Percentiles rank a stretch among this genome's conserved stretches.
phyloP scores from a whole-genome alignment of 2,797 vertebrate species.

The Odontamblyopus rebecca region DNA sequence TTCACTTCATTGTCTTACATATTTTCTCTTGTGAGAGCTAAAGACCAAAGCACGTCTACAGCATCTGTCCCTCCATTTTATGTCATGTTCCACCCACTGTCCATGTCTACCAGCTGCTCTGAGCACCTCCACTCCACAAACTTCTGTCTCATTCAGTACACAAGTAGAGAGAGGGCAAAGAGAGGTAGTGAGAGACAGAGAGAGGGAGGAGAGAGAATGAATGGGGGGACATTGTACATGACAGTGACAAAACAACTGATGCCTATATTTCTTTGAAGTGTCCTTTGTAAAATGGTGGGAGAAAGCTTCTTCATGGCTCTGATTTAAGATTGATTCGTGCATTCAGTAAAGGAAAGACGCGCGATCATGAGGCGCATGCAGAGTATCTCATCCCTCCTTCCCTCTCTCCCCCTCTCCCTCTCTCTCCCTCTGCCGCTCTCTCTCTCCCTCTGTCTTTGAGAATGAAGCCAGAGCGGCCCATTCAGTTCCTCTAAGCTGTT shows the following conservation, averaged over 20 bases:
- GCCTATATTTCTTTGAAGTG: constrained; percentile 88
- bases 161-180: constrained; percentile 69
- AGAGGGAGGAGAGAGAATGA: constrained; percentile 74
- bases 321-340: constrained; percentile 91
- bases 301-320: constrained; percentile 85
- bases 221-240: constrained; percentile 79
- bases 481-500: constrained; percentile 72
- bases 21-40: neutral
- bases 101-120: constrained; percentile 59
- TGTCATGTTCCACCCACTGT: constrained; percentile 35
- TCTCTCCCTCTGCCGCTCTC: constrained; percentile 50
- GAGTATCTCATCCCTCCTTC: constrained; percentile 72
- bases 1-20: too few relatives aligned
- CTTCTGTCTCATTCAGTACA: constrained; percentile 83
- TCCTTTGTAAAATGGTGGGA: constrained; percentile 85
- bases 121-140: constrained; percentile 45
- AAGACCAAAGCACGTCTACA: constrained; percentile 1
- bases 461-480: constrained; percentile 66
- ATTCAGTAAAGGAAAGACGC: constrained; percentile 91
- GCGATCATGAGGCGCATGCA: constrained; percentile 96
- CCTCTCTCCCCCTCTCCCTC: constrained; percentile 35
- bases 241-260: constrained; percentile 75
- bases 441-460: constrained; percentile 53
- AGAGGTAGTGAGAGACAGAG: constrained; percentile 31
- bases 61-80: constrained; percentile 32